A percentile compares a stretch with the other conserved stretches of the same genome.
Evolutionary conservation across 2,888 invertebrate genomes (phyloP).

Genomic region (Lepetodrilus schrolli): DNA sequence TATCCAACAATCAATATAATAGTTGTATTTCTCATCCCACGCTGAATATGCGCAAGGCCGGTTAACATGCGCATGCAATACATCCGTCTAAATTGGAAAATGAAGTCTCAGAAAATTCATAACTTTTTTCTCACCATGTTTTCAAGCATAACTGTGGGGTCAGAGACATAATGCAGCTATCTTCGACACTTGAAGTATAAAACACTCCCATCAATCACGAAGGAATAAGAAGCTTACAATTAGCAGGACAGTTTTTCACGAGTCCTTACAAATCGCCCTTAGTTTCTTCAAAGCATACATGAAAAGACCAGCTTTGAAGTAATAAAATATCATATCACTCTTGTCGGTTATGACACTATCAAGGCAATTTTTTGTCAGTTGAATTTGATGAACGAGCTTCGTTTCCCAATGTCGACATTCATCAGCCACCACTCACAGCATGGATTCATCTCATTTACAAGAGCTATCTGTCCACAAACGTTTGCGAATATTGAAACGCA

Average conservation of each 20-base stretch:
- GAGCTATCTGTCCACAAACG: background rate
- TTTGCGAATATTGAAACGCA: background rate
- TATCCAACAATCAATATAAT: too few species aligned
- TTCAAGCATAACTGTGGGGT: too few species aligned
- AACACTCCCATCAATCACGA: slow-evolving; percentile 3
- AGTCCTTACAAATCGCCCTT: background rate
- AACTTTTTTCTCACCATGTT: too few species aligned
- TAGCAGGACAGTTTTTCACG: background rate
- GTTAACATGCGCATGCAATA: too few species aligned
- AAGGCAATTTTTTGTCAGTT: background rate
- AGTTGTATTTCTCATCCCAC: too few species aligned
- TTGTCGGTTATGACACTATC: slow-evolving; percentile 2
- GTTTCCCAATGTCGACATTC: background rate
- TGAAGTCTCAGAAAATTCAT: too few species aligned
- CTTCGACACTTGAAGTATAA: background rate
- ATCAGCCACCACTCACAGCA: background rate
- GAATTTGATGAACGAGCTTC: background rate
- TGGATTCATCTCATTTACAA: too few species aligned
- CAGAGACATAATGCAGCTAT: slow-evolving; percentile 15
- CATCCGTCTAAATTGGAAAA: too few species aligned
- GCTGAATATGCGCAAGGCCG: too few species aligned
- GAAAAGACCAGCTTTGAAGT: background rate
- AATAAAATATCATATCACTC: slow-evolving; percentile 25
- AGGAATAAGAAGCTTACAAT: slow-evolving; percentile 5
- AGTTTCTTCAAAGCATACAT: slow-evolving; percentile 1